phyloP scores from a whole-genome alignment of 2,888 invertebrate species.

The Allacma fusca region DNA sequence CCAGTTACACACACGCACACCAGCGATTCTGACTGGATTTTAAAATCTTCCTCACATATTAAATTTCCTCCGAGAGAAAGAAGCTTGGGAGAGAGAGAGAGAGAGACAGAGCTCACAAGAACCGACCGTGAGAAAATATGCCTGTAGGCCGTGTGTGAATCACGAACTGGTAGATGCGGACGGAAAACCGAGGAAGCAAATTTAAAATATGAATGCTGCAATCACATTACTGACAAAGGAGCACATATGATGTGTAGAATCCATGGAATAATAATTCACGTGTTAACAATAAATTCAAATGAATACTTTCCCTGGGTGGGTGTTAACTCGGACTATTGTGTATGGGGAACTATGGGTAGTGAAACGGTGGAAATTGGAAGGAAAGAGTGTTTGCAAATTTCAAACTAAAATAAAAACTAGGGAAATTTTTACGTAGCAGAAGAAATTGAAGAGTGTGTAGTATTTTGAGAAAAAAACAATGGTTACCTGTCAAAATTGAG shows the following conservation, averaged over 20 bases:
- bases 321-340: background rate
- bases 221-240: conserved; percentile 9
- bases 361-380: background rate
- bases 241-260: background rate
- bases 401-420: background rate
- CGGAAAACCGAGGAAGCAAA: conserved; percentile 13
- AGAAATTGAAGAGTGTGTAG: background rate
- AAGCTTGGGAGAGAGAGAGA: background rate
- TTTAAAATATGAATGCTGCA: conserved; percentile 38
- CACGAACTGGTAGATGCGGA: background rate
- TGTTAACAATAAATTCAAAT: background rate
- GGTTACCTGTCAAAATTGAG: conserved; percentile 39
- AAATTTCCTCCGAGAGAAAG: background rate
- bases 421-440: conserved; percentile 9
- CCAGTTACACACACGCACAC: background rate
- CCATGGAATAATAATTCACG: background rate
- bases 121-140: conserved; percentile 19
- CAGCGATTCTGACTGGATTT: background rate
- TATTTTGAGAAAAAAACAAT: background rate
- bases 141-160: conserved; percentile 13
- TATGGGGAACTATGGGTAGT: background rate
- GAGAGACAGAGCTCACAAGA: background rate
- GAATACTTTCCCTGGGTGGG: background rate
- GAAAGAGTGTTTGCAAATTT: background rate
- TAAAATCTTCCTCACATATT: background rate